These are phyloP conservation scores for Antedon mediterranea DNA, from an alignment of 53 echinoderm and acorn worm species.

Conservation along the genomic window DNA sequence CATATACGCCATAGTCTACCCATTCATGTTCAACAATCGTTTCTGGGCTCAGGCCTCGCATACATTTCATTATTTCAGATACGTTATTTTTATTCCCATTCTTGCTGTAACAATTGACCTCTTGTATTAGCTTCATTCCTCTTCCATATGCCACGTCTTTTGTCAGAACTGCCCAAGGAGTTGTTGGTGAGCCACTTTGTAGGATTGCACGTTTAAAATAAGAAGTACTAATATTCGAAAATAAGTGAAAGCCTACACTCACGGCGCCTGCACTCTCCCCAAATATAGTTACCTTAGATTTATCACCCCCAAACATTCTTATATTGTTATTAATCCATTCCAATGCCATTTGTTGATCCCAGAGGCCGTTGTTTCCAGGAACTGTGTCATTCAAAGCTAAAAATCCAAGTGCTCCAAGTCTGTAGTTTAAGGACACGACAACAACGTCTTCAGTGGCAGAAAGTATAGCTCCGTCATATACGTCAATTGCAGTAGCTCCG, in stretches of 20 bases:
- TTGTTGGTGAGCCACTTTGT: slow-evolving; percentile 72
- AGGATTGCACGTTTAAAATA: slow-evolving; percentile 57
- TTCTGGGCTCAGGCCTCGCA: slow-evolving; percentile 32
- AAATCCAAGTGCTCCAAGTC: slow-evolving; percentile 73
- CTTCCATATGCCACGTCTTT: slow-evolving; percentile 38
- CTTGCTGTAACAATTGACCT: slow-evolving; percentile 36
- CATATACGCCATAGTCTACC: slow-evolving; percentile 37
- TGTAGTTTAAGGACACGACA: slow-evolving; percentile 78
- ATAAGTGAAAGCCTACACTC: slow-evolving; percentile 56
- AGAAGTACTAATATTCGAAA: slow-evolving; percentile 36
- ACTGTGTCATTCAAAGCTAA: slow-evolving; percentile 51
- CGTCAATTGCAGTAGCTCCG: slow-evolving; percentile 53
- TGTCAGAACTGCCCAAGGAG: slow-evolving; percentile 57
- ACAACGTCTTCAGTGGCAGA: slow-evolving; percentile 60
- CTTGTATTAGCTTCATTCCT: slow-evolving; percentile 35
- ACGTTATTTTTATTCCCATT: slow-evolving; percentile 15
- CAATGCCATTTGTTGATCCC: slow-evolving; percentile 63
- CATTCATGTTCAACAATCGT: slow-evolving; percentile 44
- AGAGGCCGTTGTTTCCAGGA: slow-evolving; percentile 83
- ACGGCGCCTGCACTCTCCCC: slow-evolving; percentile 91
- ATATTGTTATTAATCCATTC: slow-evolving; percentile 87
- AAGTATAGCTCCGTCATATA: slow-evolving; percentile 72
- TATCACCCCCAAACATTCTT: slow-evolving; percentile 56
- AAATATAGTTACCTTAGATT: slow-evolving; percentile 50
- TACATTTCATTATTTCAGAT: slow-evolving; percentile 37